Evolutionary conservation across 2,113 vertebrate genomes (phyloP).

Genomic region (Noturus placidus): DNA sequence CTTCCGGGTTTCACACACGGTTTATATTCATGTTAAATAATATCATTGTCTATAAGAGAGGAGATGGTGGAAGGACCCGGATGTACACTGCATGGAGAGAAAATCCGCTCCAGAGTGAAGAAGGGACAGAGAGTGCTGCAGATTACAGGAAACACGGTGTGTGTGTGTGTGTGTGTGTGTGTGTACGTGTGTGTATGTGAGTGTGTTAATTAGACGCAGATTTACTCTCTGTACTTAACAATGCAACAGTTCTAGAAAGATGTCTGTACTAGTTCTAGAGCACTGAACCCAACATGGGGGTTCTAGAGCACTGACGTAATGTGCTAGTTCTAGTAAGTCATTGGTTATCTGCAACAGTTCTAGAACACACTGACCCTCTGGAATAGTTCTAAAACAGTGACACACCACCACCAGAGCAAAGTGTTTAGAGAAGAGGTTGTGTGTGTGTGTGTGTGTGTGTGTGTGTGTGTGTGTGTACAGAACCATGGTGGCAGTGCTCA

Average conservation of each 20-base stretch:
- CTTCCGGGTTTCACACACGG: neutral
- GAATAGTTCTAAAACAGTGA: no score
- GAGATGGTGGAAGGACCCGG: constrained; percentile 91
- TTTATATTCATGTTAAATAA: neutral
- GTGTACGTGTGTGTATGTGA: neutral
- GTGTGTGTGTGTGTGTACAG: neutral
- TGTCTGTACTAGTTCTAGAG: no score
- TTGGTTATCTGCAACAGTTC: no score
- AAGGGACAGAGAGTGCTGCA: constrained; percentile 75
- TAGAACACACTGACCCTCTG: no score
- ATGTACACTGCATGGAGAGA: constrained; percentile 80
- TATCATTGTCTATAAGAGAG: neutral
- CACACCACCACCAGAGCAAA: no score
- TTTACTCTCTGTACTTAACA: no score
- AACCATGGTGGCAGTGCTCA: constrained; percentile 5
- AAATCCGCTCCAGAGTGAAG: constrained; percentile 72
- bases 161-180: neutral
- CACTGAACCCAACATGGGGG: no score
- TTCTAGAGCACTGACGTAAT: no score
- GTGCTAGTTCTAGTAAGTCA: no score
- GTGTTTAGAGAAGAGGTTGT: neutral
- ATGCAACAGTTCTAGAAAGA: no score
- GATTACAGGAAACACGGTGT: constrained; percentile 58
- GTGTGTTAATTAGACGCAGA: neutral
- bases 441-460: neutral